Conservation (phyloP, 2,113 vertebrate genomes). For the Oncorhynchus tshawytscha region DNA sequence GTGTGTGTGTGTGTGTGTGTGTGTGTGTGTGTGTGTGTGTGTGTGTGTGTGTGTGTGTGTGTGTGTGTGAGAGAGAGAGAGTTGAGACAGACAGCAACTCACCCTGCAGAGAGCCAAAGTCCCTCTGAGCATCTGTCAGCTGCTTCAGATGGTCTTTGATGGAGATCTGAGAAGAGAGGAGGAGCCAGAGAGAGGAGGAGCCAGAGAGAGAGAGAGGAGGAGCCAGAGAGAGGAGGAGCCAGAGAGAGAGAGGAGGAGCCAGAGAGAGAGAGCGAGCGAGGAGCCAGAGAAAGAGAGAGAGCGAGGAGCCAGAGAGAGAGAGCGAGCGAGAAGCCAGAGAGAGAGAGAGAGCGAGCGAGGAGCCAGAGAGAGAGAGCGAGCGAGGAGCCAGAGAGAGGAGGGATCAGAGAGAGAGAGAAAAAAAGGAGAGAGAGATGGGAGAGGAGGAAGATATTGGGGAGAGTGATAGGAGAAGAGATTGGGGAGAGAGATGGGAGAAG, state of each 20-base stretch:
- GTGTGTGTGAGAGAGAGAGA: no score
- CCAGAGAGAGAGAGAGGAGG: background rate
- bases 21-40: no score
- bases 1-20: no score
- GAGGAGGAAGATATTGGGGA: background rate
- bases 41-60: no score
- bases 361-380: background rate
- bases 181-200: background rate
- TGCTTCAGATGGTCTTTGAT: conserved; percentile 89
- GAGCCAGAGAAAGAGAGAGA: background rate
- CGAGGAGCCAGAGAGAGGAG: background rate
- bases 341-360: background rate
- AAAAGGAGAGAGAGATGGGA: background rate
- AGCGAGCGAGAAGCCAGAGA: background rate
- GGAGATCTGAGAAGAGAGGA: conserved; percentile 77
- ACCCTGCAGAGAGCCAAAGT: conserved; percentile 90
- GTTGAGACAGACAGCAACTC: conserved; percentile 58
- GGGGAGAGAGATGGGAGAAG: no score
- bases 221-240: background rate
- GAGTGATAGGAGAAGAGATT: no score
- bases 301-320: background rate
- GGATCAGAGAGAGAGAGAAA: background rate
- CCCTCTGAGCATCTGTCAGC: conserved; percentile 88
- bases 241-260: background rate
- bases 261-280: no score